These are phyloP conservation scores for Phaedon cochleariae DNA, from an alignment of 2,888 invertebrate genomes.

Conservation along the genomic window DNA sequence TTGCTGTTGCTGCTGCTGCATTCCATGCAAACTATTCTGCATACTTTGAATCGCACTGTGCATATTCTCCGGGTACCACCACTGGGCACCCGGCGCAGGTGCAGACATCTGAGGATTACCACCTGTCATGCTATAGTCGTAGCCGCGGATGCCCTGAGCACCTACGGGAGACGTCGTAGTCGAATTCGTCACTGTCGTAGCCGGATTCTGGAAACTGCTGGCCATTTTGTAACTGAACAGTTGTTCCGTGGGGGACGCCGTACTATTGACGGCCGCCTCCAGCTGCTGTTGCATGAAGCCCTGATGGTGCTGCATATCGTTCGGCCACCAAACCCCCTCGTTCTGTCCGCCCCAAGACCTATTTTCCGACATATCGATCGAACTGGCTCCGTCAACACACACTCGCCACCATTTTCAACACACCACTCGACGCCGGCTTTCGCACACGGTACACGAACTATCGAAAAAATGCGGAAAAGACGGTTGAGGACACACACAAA, in stretches of 20 bases:
- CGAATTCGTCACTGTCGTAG: slow-evolving; percentile 71
- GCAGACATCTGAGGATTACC: slow-evolving; percentile 57
- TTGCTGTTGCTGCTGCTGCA: slow-evolving; percentile 47
- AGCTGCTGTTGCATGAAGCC: slow-evolving; percentile 55
- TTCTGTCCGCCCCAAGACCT: slow-evolving; percentile 72
- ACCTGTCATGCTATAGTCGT: slow-evolving; percentile 72
- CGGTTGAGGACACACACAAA: slow-evolving; percentile 32
- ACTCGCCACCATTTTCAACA: slow-evolving; percentile 5
- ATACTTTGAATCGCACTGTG: slow-evolving; percentile 68
- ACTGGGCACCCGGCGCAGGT: slow-evolving; percentile 68
- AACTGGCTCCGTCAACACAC: slow-evolving; percentile 22
- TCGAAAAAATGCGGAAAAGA: slow-evolving; percentile 33
- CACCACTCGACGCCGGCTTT: slow-evolving; percentile 18
- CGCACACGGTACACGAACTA: slow-evolving; percentile 18
- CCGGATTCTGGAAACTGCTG: slow-evolving; percentile 80
- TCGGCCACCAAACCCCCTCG: slow-evolving; percentile 71
- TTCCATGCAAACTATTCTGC: slow-evolving; percentile 52
- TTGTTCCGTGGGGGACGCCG: slow-evolving; percentile 71
- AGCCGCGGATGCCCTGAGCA: slow-evolving; percentile 64
- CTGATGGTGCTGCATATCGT: slow-evolving; percentile 55
- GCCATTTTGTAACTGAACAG: slow-evolving; percentile 88
- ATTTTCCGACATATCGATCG: slow-evolving; percentile 69
- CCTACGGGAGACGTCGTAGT: slow-evolving; percentile 71
- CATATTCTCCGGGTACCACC: slow-evolving; percentile 80
- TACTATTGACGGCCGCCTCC: slow-evolving; percentile 66